Conservation (phyloP, 2,113 vertebrate genomes). For the Riparia riparia region DNA sequence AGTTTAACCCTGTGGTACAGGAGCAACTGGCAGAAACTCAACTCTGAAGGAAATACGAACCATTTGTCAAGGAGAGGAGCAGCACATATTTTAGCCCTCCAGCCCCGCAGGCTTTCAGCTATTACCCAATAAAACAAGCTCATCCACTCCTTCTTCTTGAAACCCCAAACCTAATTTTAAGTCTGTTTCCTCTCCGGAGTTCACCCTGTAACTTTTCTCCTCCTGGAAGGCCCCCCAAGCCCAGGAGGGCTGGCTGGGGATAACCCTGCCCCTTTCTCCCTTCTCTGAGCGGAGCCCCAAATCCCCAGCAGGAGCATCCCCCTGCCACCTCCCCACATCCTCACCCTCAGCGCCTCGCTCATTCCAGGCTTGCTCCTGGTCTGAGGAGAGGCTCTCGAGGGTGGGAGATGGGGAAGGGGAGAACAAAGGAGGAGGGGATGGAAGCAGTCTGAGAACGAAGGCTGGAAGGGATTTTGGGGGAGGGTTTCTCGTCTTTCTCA, state of each 20-base stretch:
- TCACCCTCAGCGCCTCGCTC: background rate
- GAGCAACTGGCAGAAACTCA: conserved; percentile 20
- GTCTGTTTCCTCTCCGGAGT: background rate
- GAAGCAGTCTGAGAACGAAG: background rate
- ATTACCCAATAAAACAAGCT: conserved; percentile 26
- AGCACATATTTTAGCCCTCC: background rate
- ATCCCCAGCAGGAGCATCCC: accelerated
- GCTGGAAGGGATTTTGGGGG: background rate
- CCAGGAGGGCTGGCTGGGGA: background rate
- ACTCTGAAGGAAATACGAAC: conserved; percentile 3
- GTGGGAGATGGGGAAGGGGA: background rate
- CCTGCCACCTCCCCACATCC: background rate
- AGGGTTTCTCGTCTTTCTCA: background rate
- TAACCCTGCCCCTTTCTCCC: background rate
- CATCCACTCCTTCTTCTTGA: background rate
- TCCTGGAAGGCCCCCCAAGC: background rate
- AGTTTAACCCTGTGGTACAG: background rate
- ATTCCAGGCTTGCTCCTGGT: background rate
- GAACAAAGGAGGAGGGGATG: background rate
- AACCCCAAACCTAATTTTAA: background rate
- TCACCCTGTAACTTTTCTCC: background rate
- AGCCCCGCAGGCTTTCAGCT: background rate
- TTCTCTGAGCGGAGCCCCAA: background rate
- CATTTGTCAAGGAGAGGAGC: conserved; percentile 32
- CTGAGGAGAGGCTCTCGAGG: background rate